phyloP scores from a whole-genome alignment of 2,113 vertebrate genomes.

The Anoura caudifer region DNA sequence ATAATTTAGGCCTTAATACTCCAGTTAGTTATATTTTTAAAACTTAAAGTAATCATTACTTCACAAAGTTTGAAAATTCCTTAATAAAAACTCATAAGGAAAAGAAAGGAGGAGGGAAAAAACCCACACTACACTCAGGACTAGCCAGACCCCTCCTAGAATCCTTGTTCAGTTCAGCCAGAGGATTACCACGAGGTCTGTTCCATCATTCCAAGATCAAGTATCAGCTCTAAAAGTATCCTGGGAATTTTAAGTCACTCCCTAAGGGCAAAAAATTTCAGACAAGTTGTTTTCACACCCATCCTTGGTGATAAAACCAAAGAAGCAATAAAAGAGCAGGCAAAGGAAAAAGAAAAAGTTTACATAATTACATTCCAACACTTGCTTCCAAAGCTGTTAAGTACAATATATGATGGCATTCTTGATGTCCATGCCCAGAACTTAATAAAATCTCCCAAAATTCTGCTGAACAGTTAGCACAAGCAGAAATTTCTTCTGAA shows the following conservation, averaged over 20 bases:
- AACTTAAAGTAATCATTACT: not conserved
- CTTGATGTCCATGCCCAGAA: constrained; percentile 38
- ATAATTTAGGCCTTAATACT: not conserved
- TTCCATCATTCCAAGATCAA: constrained; percentile 31
- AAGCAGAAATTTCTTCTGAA: constrained; percentile 29
- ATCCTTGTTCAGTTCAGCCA: not conserved
- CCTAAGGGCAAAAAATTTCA: constrained; percentile 56
- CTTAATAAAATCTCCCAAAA: constrained; percentile 49
- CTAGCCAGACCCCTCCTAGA: not conserved
- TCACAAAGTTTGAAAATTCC: not conserved
- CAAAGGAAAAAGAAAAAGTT: not conserved
- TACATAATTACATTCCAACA: constrained; percentile 60
- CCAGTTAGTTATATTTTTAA: not conserved
- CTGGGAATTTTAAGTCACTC: constrained; percentile 63
- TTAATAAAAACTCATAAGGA: constrained; percentile 3
- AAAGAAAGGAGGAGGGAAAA: not conserved
- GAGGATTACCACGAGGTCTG: constrained; percentile 1
- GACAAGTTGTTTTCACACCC: constrained; percentile 39
- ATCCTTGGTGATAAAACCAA: constrained; percentile 57
- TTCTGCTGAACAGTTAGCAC: constrained; percentile 26
- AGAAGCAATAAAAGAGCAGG: constrained; percentile 48
- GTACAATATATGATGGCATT: constrained; percentile 35
- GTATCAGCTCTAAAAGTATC: constrained; percentile 55
- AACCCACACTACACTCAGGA: not conserved
- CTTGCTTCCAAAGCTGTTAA: constrained; percentile 55